phyloP scores from a whole-genome alignment of 2,797 vertebrate species.

The Botia almorhae region DNA sequence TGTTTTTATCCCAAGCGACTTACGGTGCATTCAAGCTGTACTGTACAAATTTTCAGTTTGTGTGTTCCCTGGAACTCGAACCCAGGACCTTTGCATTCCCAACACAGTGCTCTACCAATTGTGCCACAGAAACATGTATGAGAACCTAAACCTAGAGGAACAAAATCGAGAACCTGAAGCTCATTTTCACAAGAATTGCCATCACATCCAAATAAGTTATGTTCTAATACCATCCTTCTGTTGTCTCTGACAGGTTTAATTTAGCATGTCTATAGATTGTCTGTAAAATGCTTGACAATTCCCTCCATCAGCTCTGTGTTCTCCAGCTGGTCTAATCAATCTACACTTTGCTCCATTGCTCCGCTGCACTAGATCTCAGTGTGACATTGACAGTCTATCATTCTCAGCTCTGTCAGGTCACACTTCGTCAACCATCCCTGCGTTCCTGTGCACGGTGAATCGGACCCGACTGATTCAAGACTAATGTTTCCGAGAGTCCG shows the following conservation, averaged over 20 bases:
- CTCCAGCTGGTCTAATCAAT: conserved; percentile 40
- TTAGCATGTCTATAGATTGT: conserved; percentile 29
- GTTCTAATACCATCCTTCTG: background rate
- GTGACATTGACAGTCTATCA: conserved; percentile 48
- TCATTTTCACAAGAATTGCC: background rate
- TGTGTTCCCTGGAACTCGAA: too few relatives aligned
- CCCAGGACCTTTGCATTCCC: too few relatives aligned
- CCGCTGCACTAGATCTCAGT: conserved; percentile 5
- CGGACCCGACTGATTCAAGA: conserved; percentile 36
- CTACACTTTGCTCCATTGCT: conserved; percentile 38
- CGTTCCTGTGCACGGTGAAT: conserved; percentile 13
- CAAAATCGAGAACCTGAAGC: background rate
- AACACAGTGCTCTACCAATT: too few relatives aligned
- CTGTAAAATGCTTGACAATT: conserved; percentile 40
- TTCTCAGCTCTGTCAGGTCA: conserved; percentile 33
- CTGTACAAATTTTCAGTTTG: too few relatives aligned
- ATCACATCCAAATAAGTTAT: background rate
- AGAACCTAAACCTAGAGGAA: too few relatives aligned
- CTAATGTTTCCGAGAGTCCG: conserved; percentile 28
- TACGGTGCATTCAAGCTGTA: too few relatives aligned
- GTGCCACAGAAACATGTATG: too few relatives aligned
- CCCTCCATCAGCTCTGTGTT: conserved; percentile 27
- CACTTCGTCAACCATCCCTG: conserved; percentile 28
- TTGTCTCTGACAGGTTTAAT: conserved; percentile 37
- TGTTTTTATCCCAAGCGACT: too few relatives aligned